Evolutionary conservation across 2,888 invertebrate genomes (phyloP), one percentile per base, ranked within the genome.

Genomic region (Lycaena phlaeas): DNA sequence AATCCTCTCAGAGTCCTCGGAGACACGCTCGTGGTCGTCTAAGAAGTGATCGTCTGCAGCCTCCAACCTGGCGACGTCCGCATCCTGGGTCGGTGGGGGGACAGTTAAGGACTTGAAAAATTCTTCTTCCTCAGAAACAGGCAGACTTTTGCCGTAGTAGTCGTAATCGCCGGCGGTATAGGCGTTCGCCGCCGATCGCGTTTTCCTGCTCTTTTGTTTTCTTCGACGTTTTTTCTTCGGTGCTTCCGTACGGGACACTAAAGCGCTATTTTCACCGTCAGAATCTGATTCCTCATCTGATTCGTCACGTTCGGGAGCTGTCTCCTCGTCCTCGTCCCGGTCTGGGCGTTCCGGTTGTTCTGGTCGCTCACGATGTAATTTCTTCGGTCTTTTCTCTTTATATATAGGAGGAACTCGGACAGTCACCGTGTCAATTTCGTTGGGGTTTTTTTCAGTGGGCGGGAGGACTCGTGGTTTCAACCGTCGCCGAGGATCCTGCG

Each of bases 401-500:
- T 84, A 81, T 40, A 85, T 85, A 1, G 85, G 85, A 1, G 85
- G 85, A 31, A 85, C 84, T 28, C 84, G 65, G 11, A 85, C 85
- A 0, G 85, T 84, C 3, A 85, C 76, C 1, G 84, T 85, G 47
- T 85, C 85, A 17, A 85, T 85, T 51, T 84, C 74, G 12, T 73
- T 73, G 0, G 85, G 85, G 40, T 85, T 74, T 14, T 84, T 78
- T 45, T 85, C 85, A 1, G 85, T 85, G 2, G 84, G 85, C 1
- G 85, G 85, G 14, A 85, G 54, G 3, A 85, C 75, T 14, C 76
- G 72, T 3, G 85, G 85, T 10, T 65, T 67, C 11, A 85, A 56
- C 10, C 63, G 61, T 25, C 63, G 59, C 18, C 64, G 69, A 1
- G 85, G 85, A 47, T 85, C 75, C 46, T 81, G 75, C 0, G 85